Conservation (phyloP, 2,797 vertebrate species). For the Anableps anableps region DNA sequence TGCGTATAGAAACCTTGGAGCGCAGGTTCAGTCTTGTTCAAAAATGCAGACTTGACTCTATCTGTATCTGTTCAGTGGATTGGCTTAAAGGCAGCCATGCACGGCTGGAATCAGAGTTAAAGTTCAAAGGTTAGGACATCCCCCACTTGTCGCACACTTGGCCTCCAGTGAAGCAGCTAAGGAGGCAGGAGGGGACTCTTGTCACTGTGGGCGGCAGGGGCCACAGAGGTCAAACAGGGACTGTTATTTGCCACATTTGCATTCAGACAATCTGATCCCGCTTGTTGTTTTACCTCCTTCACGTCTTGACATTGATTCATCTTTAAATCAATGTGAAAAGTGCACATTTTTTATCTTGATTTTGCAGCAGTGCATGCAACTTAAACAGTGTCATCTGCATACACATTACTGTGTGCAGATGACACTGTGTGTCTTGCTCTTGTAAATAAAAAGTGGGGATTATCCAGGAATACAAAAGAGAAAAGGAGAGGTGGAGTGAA, state of each 20-base stretch:
- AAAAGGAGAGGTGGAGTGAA: conserved; percentile 20
- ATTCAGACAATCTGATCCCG: conserved; percentile 31
- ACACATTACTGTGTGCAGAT: conserved; percentile 26
- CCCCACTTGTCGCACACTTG: conserved; percentile 57
- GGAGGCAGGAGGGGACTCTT: conserved; percentile 63
- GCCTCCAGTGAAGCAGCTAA: conserved; percentile 59
- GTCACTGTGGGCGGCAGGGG: conserved; percentile 44
- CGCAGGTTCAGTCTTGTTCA: conserved; percentile 64
- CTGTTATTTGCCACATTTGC: conserved; percentile 35
- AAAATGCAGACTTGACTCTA: conserved; percentile 55
- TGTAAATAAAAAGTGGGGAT: conserved; percentile 40
- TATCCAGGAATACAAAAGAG: conserved; percentile 50
- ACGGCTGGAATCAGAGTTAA: conserved; percentile 51
- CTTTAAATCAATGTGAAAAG: not conserved
- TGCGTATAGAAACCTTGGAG: conserved; percentile 31
- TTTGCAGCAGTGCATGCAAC: conserved; percentile 1
- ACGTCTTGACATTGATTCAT: not conserved
- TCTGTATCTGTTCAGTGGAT: conserved; percentile 50
- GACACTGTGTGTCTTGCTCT: conserved; percentile 26
- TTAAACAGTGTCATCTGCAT: no score
- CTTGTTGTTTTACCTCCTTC: conserved; percentile 44
- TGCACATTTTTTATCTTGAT: conserved; percentile 21
- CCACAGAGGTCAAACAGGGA: conserved; percentile 56
- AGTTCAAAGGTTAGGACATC: conserved; percentile 61
- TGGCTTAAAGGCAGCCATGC: conserved; percentile 30